Evolutionary conservation across 1,140 invertebrate genomes (phyloP).

Genomic region (Prorops nasuta): DNA sequence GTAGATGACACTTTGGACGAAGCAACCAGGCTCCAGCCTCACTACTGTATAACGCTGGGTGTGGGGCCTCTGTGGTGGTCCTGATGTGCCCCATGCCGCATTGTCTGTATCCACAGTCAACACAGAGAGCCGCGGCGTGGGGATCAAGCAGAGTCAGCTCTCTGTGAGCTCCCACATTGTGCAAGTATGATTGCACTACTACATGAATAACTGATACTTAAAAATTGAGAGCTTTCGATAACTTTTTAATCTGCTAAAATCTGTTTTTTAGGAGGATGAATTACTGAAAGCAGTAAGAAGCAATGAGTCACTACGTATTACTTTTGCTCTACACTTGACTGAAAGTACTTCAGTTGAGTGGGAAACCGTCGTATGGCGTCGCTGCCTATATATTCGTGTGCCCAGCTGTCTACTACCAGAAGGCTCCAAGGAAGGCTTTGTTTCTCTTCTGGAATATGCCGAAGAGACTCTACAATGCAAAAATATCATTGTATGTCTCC

Average conservation of each 20-base stretch:
- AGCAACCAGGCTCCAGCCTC: constrained; percentile 43
- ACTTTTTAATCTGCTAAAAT: too few species aligned
- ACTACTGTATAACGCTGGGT: constrained; percentile 88
- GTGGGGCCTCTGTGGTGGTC: constrained; percentile 97
- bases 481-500: constrained; percentile 79
- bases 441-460: constrained; percentile 91
- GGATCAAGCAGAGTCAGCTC: constrained; percentile 73
- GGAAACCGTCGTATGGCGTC: constrained; percentile 80
- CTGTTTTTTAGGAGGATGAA: constrained; percentile 59
- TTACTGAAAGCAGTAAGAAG: constrained; percentile 63
- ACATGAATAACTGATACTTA: not conserved
- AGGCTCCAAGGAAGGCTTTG: constrained; percentile 90
- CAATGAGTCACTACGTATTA: constrained; percentile 66
- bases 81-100: constrained; percentile 87
- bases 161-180: constrained; percentile 64
- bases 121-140: constrained; percentile 80
- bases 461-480: constrained; percentile 87
- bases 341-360: constrained; percentile 74
- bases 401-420: constrained; percentile 80
- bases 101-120: constrained; percentile 64
- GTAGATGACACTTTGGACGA: constrained; percentile 50
- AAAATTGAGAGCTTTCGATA: not conserved
- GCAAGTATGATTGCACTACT: constrained; percentile 39
- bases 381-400: constrained; percentile 82
- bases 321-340: constrained; percentile 76